Conservation (phyloP, 1,140 invertebrate species). For the Watersipora subatra region DNA sequence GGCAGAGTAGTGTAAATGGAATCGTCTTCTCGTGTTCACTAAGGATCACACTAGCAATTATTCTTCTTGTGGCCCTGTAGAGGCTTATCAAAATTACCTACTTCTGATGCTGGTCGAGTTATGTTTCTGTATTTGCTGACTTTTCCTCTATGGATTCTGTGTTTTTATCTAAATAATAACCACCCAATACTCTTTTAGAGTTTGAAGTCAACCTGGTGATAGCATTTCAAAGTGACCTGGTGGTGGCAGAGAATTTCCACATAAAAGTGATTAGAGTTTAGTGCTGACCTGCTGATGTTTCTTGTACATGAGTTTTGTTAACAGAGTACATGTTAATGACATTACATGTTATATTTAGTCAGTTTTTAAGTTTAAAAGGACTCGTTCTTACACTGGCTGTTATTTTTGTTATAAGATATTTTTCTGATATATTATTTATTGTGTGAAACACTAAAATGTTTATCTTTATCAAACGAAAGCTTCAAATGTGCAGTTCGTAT, state of each 20-base stretch:
- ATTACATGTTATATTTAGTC: too few species aligned
- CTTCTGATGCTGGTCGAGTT: not conserved
- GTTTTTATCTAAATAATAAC: conserved; percentile 11
- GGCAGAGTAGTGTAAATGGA: not conserved
- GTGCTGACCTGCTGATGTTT: too few species aligned
- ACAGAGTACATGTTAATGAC: too few species aligned
- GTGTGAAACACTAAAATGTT: too few species aligned
- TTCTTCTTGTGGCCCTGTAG: not conserved
- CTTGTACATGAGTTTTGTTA: too few species aligned
- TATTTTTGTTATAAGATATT: too few species aligned
- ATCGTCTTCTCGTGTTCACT: not conserved
- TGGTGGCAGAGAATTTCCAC: conserved; percentile 91
- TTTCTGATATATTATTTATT: too few species aligned
- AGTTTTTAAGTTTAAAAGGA: too few species aligned
- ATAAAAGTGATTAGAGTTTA: conserved; percentile 51
- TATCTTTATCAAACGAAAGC: too few species aligned
- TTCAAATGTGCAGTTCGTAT: too few species aligned
- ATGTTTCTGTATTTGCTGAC: not conserved
- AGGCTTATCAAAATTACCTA: not conserved
- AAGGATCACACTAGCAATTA: not conserved
- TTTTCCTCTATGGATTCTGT: conserved; percentile 8
- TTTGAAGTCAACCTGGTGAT: conserved; percentile 90
- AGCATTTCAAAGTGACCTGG: conserved; percentile 79
- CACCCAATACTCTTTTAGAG: conserved; percentile 54
- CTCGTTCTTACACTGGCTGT: too few species aligned